Evolutionary conservation across 53 echinoderm and acorn worm genomes (phyloP), one percentile per base, ranked within the genome.

Genomic region (Temnopleurus reevesii): DNA sequence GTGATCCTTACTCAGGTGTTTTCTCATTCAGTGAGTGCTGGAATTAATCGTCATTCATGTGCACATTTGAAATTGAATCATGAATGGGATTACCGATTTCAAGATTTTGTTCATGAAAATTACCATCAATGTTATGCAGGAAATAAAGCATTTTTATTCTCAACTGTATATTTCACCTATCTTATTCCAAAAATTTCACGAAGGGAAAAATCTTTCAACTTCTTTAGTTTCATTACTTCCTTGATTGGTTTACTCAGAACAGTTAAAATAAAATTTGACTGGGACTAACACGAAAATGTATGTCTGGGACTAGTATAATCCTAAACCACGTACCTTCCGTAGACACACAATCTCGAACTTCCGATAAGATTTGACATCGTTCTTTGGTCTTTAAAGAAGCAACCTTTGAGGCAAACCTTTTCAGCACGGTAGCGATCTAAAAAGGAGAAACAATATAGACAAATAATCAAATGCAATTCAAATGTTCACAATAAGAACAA

Each of bases 391-490:
- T 95, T 19, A 94, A 84, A 13, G 89, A 89, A 36, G 94, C 92
- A 65, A 93, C 93, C 89, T 94, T 94, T 10, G 91, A 86, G 53
- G 91, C 88, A 59, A 95, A 92, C 33, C 91, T 90, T 86, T 94
- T 95, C n/a, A 95, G 84, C 15, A 94, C 31, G 46, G 83, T 58
- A 24, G 81, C 31, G 24, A 80, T 89, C 95, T 95, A 64, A 25
- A 59, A 47, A 59, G 76, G 28, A 35, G 47, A 92, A 31, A 90
- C 31, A 56, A 76, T 23, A 81, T 23, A 45, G 57, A 90, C n/a
- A 90, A 76, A 38, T 23, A 8, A n/a, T 21, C 44, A 46, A 79
- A 41, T 0, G 47, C 33, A 43, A 30, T 38, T 71, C 71, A 71
- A 18, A 71, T 4, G 27, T 29, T 12, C 2, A 61, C 1, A 58